phyloP scores from a whole-genome alignment of 53 echinoderm and acorn worm species.

The Patiria pectinifera region DNA sequence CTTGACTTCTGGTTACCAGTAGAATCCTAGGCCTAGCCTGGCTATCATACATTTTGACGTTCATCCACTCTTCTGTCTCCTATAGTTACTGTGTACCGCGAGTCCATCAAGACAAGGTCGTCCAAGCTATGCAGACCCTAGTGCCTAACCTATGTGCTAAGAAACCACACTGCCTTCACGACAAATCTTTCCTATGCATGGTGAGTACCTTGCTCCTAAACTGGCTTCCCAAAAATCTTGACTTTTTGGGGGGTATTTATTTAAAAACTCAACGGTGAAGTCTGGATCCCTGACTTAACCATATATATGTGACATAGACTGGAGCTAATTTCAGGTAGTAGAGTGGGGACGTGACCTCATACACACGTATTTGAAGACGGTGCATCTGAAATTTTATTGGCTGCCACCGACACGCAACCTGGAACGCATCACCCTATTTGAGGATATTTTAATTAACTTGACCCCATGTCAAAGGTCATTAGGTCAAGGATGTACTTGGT shows the following conservation, averaged over 20 bases:
- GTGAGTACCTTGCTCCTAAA: slow-evolving; percentile 41
- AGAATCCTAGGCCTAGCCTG: slow-evolving; percentile 4
- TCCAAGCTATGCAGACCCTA: slow-evolving; percentile 73
- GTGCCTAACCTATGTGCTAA: slow-evolving; percentile 76
- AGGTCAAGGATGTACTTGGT: background rate
- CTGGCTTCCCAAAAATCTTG: background rate
- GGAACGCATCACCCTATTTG: too few relatives aligned
- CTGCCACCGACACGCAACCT: too few relatives aligned
- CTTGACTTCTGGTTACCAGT: background rate
- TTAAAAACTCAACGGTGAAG: background rate
- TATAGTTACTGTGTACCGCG: slow-evolving; percentile 39
- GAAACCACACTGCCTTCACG: slow-evolving; percentile 74
- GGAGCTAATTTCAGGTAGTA: too few relatives aligned
- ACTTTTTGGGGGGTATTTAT: too few relatives aligned
- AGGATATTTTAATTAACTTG: too few relatives aligned
- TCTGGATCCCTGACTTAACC: background rate
- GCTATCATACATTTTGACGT: background rate
- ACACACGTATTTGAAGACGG: too few relatives aligned
- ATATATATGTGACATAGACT: too few relatives aligned
- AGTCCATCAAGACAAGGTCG: slow-evolving; percentile 66
- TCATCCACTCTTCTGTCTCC: background rate
- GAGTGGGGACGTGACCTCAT: too few relatives aligned
- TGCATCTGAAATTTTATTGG: too few relatives aligned
- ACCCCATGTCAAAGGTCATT: too few relatives aligned
- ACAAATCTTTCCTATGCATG: slow-evolving; percentile 86